Evolutionary conservation across 2,797 vertebrate species (phyloP).

Genomic region (Lepilemur ruficaudatus): DNA sequence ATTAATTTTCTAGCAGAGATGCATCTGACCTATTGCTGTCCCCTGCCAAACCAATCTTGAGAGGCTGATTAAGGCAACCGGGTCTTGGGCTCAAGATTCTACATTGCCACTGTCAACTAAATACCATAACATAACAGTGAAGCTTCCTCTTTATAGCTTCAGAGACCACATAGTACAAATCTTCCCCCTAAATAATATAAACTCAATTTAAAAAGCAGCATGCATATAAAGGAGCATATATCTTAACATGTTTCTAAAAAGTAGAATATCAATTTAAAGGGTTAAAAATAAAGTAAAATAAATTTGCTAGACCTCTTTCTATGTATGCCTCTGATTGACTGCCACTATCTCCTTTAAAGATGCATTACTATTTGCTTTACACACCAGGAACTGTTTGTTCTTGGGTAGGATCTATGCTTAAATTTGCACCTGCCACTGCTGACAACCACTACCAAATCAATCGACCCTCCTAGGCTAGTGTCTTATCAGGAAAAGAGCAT

Average conservation of each 20-base stretch:
- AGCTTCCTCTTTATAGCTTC: background rate
- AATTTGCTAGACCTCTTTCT: background rate
- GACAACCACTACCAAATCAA: background rate
- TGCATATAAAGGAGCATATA: background rate
- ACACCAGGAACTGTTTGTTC: background rate
- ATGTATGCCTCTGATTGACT: background rate
- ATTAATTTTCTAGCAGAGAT: background rate
- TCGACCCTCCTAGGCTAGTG: background rate
- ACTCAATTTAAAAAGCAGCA: background rate
- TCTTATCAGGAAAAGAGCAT: background rate
- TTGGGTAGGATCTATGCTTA: background rate
- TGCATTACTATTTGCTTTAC: background rate
- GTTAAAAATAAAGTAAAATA: background rate
- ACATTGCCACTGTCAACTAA: background rate
- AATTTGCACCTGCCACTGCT: background rate
- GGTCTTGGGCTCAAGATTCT: background rate
- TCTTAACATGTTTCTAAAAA: constrained; percentile 42
- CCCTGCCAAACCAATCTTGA: background rate
- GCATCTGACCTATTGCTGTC: constrained; percentile 2
- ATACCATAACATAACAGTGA: background rate
- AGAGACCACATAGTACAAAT: background rate
- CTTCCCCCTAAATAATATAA: background rate
- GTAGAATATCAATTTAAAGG: background rate
- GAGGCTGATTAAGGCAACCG: background rate
- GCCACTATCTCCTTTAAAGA: background rate